These are phyloP conservation scores for Cotesia congregata DNA, from an alignment of 2,888 invertebrate genomes.

Conservation along the genomic window DNA sequence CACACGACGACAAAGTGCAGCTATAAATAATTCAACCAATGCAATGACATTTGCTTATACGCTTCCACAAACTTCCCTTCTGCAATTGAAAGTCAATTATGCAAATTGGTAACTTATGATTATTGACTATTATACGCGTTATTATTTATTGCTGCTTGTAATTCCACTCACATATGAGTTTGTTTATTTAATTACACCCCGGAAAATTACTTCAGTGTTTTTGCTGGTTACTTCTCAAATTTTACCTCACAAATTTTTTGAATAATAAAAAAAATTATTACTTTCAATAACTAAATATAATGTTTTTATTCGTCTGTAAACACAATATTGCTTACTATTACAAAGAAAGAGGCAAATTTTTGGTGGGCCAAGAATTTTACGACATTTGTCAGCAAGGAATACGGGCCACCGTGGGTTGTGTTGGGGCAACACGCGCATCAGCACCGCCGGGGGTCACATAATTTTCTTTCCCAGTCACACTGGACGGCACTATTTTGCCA, in stretches of 20 bases:
- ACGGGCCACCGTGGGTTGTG: conserved; percentile 45
- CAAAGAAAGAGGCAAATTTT: conserved; percentile 22
- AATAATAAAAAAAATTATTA: neutral
- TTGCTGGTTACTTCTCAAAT: too few relatives aligned
- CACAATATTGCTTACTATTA: neutral
- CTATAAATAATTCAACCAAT: conserved; percentile 14
- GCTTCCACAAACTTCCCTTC: neutral
- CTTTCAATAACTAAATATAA: neutral
- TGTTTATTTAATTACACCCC: neutral
- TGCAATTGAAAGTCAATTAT: conserved; percentile 3
- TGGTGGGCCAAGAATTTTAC: conserved; percentile 12
- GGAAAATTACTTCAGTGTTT: neutral
- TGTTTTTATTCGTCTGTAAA: neutral
- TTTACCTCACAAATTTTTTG: neutral
- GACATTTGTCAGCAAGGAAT: conserved; percentile 13
- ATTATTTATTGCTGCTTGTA: neutral
- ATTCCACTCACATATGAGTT: neutral
- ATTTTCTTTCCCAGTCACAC: conserved; percentile 22
- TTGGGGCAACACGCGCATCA: conserved; percentile 55
- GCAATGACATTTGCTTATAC: neutral
- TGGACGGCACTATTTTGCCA: conserved; percentile 17
- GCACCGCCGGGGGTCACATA: conserved; percentile 44
- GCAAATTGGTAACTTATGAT: neutral
- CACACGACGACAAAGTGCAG: conserved; percentile 22
- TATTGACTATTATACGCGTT: neutral